Evolutionary conservation across 2,888 invertebrate species (phyloP).

Genomic region (Rhingia campestris): DNA sequence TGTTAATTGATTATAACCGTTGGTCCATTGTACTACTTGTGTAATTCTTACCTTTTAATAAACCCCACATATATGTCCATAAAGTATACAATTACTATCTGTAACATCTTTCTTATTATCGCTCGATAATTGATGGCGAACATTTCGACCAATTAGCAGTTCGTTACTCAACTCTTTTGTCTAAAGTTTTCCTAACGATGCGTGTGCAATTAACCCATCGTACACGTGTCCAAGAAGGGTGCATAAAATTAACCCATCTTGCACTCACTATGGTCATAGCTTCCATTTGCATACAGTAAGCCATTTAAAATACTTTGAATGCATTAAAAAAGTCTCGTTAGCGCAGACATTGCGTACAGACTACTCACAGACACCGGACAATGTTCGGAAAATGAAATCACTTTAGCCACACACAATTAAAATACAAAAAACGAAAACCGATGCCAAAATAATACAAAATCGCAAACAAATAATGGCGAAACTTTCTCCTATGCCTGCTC

Average conservation of each 20-base stretch:
- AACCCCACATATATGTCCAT: no score
- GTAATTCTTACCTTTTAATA: background rate
- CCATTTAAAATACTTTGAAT: constrained; percentile 3
- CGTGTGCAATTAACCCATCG: constrained; percentile 25
- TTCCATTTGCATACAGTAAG: constrained; percentile 14
- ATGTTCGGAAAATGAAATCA: constrained; percentile 30
- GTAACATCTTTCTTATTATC: background rate
- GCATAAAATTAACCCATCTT: constrained; percentile 11
- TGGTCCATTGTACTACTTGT: background rate
- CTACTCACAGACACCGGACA: background rate
- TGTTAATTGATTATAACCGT: constrained; percentile 11
- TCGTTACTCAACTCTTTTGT: constrained; percentile 52
- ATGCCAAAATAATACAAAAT: constrained; percentile 47
- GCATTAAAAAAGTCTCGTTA: background rate
- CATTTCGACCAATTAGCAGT: constrained; percentile 2
- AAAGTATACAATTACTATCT: no score
- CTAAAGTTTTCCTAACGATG: background rate
- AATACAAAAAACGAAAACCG: constrained; percentile 34
- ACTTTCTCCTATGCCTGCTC: constrained; percentile 17
- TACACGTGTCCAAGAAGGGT: constrained; percentile 5
- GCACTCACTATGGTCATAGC: background rate
- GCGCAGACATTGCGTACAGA: constrained; percentile 15
- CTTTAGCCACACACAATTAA: constrained; percentile 28
- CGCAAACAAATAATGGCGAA: constrained; percentile 54
- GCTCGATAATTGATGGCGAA: constrained; percentile 4